Percentiles rank a stretch among this genome's conserved stretches.
Evolutionary conservation across 2,888 invertebrate species (phyloP).

Genomic region (Caenorhabditis sulstoni): DNA sequence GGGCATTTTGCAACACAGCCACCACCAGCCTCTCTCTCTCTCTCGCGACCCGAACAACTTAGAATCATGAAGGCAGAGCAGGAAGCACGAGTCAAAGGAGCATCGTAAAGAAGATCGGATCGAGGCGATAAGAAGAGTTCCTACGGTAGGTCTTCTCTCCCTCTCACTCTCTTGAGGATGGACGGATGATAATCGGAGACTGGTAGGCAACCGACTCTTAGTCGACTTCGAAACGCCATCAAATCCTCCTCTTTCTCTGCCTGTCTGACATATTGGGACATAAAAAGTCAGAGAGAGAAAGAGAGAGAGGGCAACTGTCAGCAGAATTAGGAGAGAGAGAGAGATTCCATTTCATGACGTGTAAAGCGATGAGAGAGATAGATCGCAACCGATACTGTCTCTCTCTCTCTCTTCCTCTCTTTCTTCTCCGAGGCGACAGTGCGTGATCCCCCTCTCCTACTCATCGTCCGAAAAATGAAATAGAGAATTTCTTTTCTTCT

Average conservation of each 20-base stretch:
- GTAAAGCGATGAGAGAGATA: no score
- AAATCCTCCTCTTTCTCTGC: no score
- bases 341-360: no score
- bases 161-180: not conserved
- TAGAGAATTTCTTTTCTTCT: not conserved
- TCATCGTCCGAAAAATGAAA: no score
- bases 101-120: not conserved
- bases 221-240: no score
- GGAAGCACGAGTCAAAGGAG: not conserved
- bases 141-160: not conserved
- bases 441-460: not conserved
- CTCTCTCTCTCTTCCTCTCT: no score
- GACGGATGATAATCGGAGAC: no score
- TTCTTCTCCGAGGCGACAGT: no score
- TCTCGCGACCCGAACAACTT: conserved; percentile 2
- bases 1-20: conserved; percentile 46
- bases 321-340: no score
- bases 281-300: not conserved
- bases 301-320: no score
- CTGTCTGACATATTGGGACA: not conserved
- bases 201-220: no score
- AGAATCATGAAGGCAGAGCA: not conserved
- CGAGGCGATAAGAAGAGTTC: not conserved
- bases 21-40: not conserved
- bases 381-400: no score